Base-by-base conservation (phyloP, 2,888 invertebrate species). In the Strigamia maritima region DNA sequence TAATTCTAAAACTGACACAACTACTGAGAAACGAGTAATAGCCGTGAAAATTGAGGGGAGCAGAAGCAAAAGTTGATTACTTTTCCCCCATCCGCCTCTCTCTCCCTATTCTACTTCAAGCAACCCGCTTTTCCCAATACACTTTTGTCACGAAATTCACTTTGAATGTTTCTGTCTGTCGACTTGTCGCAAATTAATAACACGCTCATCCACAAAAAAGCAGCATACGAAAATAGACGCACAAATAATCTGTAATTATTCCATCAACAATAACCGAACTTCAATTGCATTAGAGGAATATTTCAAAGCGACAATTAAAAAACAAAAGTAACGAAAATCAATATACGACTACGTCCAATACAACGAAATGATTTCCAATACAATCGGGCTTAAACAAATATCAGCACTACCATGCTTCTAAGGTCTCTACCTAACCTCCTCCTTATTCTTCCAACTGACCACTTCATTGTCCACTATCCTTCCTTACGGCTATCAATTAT, bases 401-500 rank as follows among this genome's bases (percentile, higher is more conserved):
- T 65, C 65, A 26, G 65, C 16, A 65, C 65, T 14, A 2, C 65
- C 26, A 24, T 24, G 10, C 26, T 65, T 65, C 65, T 65, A 65
- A 65, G 65, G 65, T 65, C 65, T 65, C 65, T 10, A 28, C 65
- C 65, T 28, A 22, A 8, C 65, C 28, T 65, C 24, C 65, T 65
- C 65, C 65, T 65, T 65, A 65, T 65, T 65, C 65, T 65, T 65
- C 65, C 65, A 26, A 65, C 65, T 65, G 65, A 65, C 65, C 65
- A 65, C 65, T 65, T 65, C 65, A 65, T 65, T 24, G 65, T 65
- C 65, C 65, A 65, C 26, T 65, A 65, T 65, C 65, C 65, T 26
- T 65, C 65, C 65, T 65, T 26, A 28, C 6, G 65, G 65, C 65
- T 65, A 65, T 65, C 65, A 65, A 65, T 65, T 65, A 65, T 65